These are phyloP conservation scores for Clunio marinus DNA, from an alignment of 2,888 invertebrate genomes.

Conservation along the genomic window DNA sequence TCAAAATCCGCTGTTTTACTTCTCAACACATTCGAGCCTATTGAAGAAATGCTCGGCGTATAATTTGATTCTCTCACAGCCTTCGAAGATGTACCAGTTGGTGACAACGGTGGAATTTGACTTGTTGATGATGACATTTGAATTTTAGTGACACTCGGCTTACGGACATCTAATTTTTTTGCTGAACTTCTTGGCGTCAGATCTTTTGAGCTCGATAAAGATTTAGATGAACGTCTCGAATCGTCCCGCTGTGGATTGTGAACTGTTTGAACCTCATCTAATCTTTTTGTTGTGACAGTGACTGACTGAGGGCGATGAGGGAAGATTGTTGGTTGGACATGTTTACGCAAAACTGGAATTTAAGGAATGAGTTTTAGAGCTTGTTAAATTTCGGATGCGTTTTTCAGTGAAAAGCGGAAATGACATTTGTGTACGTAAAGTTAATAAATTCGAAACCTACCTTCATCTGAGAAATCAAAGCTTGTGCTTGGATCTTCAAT, in stretches of 20 bases:
- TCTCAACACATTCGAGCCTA: conserved; percentile 61
- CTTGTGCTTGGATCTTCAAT: conserved; percentile 57
- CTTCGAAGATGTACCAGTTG: neutral
- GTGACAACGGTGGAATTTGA: conserved; percentile 9
- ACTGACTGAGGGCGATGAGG: conserved; percentile 36
- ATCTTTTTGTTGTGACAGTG: conserved; percentile 28
- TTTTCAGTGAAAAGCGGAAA: too few species aligned
- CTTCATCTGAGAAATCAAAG: conserved; percentile 47
- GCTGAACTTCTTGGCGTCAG: conserved; percentile 44
- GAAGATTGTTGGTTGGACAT: conserved; percentile 40
- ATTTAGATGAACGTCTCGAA: conserved; percentile 7
- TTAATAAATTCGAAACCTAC: conserved; percentile 44
- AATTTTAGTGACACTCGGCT: neutral
- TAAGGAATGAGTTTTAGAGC: neutral
- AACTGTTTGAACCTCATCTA: conserved; percentile 31
- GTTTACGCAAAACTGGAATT: conserved; percentile 14
- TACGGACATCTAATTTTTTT: conserved; percentile 43
- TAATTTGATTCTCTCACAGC: conserved; percentile 48
- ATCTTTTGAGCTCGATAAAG: conserved; percentile 42
- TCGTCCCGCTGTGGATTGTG: conserved; percentile 37
- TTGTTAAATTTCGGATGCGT: too few species aligned
- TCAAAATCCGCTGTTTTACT: conserved; percentile 67
- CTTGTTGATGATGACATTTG: conserved; percentile 38
- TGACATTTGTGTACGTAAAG: neutral
- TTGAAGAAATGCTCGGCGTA: conserved; percentile 60